Conservation (phyloP, 1,140 invertebrate genomes). For the Drosophila takahashii region DNA sequence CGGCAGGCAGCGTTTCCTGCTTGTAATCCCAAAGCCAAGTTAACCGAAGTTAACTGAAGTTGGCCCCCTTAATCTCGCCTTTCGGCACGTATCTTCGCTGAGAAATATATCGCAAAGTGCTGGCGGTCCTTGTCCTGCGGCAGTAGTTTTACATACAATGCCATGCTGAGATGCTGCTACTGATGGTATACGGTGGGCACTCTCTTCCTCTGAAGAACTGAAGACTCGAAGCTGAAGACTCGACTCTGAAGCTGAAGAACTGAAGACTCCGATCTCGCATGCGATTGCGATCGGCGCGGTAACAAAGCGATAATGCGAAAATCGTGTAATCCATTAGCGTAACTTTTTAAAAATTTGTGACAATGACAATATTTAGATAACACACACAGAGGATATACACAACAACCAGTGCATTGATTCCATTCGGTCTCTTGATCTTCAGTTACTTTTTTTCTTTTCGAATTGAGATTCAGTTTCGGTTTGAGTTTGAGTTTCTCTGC, state of each 20-base stretch:
- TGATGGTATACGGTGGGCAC: background rate
- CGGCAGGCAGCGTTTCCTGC: conserved; percentile 66
- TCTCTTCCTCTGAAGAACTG: background rate
- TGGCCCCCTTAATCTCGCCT: conserved; percentile 65
- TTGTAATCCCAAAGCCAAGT: conserved; percentile 49
- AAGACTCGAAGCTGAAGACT: no score
- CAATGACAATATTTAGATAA: conserved; percentile 85
- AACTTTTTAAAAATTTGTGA: conserved; percentile 84
- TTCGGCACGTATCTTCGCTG: conserved; percentile 60
- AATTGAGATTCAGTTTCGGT: background rate
- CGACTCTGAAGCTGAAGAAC: no score
- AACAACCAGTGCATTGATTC: conserved; percentile 31
- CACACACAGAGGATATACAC: conserved; percentile 43
- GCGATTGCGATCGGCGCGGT: conserved; percentile 80
- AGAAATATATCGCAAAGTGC: conserved; percentile 44
- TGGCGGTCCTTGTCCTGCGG: conserved; percentile 59
- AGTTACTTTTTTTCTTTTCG: background rate
- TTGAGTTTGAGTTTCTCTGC: conserved; percentile 7
- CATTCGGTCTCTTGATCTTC: background rate
- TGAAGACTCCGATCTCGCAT: conserved; percentile 57
- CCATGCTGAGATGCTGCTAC: conserved; percentile 56
- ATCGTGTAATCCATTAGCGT: conserved; percentile 85
- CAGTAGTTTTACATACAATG: conserved; percentile 81
- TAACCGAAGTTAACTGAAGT: background rate
- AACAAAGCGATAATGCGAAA: conserved; percentile 85